Percentiles rank a stretch among this genome's conserved stretches.
phyloP scores from a whole-genome alignment of 2,113 vertebrate genomes.

The Engystomops pustulosus region DNA sequence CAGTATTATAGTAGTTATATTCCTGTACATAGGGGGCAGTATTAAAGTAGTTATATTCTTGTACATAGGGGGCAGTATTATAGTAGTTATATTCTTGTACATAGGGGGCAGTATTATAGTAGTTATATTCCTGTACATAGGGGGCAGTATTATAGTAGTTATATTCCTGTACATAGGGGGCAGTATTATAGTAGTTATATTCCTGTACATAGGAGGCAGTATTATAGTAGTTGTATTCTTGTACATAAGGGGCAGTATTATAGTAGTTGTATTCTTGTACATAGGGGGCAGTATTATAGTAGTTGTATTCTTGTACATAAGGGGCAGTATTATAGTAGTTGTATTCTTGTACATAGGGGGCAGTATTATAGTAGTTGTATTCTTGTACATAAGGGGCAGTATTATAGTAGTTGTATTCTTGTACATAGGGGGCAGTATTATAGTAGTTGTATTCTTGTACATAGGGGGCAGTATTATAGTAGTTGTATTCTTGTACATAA shows the following conservation, averaged over 20 bases:
- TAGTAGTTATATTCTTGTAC: not conserved
- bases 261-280: too few relatives aligned
- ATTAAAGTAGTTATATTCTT: conserved; percentile 2
- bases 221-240: not conserved
- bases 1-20: conserved; percentile 4
- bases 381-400: not conserved
- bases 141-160: too few relatives aligned
- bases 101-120: too few relatives aligned
- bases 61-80: not conserved
- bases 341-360: too few relatives aligned
- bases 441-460: not conserved
- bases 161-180: too few relatives aligned
- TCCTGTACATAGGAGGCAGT: not conserved
- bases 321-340: too few relatives aligned
- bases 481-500: not conserved
- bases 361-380: not conserved
- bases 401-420: not conserved
- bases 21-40: not conserved
- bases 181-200: too few relatives aligned
- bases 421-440: not conserved
- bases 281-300: too few relatives aligned
- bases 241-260: too few relatives aligned
- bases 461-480: not conserved
- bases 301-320: too few relatives aligned
- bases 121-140: too few relatives aligned